A percentile compares a stretch with the other conserved stretches of the same genome.
phyloP scores from a whole-genome alignment of 1,140 invertebrate genomes.

The Pomacea maculata region DNA sequence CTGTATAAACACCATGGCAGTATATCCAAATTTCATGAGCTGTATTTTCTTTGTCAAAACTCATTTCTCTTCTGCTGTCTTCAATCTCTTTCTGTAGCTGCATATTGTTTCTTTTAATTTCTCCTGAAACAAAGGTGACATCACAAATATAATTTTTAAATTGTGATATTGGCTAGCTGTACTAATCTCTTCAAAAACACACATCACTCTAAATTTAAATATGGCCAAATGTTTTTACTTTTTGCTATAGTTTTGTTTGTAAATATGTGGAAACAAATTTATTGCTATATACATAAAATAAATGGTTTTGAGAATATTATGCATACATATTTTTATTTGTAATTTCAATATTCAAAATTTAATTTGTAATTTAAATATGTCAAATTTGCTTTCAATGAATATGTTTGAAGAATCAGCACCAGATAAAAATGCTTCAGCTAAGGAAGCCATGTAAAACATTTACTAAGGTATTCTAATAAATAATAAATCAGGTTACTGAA shows the following conservation, averaged over 20 bases:
- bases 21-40: conserved; percentile 37
- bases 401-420: no score
- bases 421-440: no score
- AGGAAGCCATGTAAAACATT: no score
- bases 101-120: conserved; percentile 41
- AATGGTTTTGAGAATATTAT: no score
- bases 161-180: neutral
- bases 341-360: no score
- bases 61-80: conserved; percentile 33
- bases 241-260: neutral
- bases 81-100: conserved; percentile 38
- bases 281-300: neutral
- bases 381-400: no score
- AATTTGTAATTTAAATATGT: no score
- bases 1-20: conserved; percentile 1
- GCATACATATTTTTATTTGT: no score
- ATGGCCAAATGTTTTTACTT: neutral
- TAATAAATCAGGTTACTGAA: no score
- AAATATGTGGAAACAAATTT: neutral
- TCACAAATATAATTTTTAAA: neutral
- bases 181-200: neutral
- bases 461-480: no score
- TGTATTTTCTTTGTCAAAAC: conserved; percentile 22
- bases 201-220: neutral
- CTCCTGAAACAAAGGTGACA: conserved; percentile 36